Percentiles rank a stretch among this genome's conserved stretches.
phyloP scores from a whole-genome alignment of 1,140 invertebrate species.

The Neoseiulus cucumeris region DNA sequence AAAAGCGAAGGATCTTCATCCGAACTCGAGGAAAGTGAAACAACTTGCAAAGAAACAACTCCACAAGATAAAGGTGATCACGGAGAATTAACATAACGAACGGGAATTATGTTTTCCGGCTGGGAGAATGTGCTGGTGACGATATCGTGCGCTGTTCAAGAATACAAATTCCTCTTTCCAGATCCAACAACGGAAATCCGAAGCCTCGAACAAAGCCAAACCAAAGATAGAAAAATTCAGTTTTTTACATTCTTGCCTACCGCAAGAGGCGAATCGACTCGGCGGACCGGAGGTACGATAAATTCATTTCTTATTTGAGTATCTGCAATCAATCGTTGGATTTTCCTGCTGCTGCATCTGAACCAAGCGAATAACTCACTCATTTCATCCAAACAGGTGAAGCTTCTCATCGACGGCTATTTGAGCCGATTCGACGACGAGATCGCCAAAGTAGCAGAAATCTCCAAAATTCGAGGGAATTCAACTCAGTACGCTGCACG shows the following conservation, averaged over 20 bases:
- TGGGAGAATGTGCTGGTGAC: too few species aligned
- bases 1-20: neutral
- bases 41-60: neutral
- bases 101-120: too few species aligned
- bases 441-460: neutral
- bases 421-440: neutral
- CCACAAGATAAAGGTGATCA: neutral
- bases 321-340: neutral
- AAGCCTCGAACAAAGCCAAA: too few species aligned
- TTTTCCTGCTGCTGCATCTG: neutral
- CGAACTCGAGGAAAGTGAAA: conserved; percentile 1
- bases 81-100: neutral
- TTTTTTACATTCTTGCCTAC: neutral
- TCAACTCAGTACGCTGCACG: neutral
- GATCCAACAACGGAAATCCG: too few species aligned
- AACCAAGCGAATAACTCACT: neutral
- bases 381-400: neutral
- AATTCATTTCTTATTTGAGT: neutral
- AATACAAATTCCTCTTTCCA: too few species aligned
- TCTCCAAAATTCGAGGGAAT: neutral
- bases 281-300: neutral
- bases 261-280: neutral
- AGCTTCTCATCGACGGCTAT: neutral
- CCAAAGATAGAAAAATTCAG: neutral
- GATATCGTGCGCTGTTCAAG: too few species aligned